Conservation (phyloP, 2,888 invertebrate species). For the Lasioglossum morio region DNA sequence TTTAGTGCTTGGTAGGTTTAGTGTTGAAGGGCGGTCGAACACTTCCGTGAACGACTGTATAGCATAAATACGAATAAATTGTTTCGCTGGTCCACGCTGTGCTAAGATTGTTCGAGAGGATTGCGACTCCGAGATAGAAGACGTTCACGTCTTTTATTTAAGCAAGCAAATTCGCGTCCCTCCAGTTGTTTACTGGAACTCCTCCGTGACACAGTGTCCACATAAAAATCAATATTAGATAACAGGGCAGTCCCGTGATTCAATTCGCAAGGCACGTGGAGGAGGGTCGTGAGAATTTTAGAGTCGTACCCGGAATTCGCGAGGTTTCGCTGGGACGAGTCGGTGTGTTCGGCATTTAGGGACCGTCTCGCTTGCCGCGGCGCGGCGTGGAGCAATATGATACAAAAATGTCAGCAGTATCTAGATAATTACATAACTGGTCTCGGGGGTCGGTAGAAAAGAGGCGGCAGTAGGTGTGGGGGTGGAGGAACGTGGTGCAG, state of each 20-base stretch:
- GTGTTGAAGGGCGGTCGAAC: too few relatives aligned
- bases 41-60: too few relatives aligned
- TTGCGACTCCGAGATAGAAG: background rate
- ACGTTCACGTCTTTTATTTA: conserved; percentile 4
- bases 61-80: background rate
- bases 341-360: conserved; percentile 39
- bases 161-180: background rate
- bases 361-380: conserved; percentile 35
- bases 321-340: background rate
- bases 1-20: too few relatives aligned
- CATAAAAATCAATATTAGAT: conserved; percentile 18
- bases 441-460: conserved; percentile 69
- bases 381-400: conserved; percentile 72
- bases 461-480: conserved; percentile 16
- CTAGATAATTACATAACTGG: conserved; percentile 82
- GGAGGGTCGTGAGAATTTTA: conserved; percentile 13
- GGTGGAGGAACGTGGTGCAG: conserved; percentile 48
- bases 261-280: background rate
- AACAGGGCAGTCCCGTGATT: background rate
- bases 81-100: background rate
- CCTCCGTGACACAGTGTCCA: conserved; percentile 1
- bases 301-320: conserved; percentile 2
- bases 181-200: conserved; percentile 1
- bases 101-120: background rate
- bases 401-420: conserved; percentile 81